phyloP scores from a whole-genome alignment of 2,113 vertebrate species.

The Aleadryas rufinucha region DNA sequence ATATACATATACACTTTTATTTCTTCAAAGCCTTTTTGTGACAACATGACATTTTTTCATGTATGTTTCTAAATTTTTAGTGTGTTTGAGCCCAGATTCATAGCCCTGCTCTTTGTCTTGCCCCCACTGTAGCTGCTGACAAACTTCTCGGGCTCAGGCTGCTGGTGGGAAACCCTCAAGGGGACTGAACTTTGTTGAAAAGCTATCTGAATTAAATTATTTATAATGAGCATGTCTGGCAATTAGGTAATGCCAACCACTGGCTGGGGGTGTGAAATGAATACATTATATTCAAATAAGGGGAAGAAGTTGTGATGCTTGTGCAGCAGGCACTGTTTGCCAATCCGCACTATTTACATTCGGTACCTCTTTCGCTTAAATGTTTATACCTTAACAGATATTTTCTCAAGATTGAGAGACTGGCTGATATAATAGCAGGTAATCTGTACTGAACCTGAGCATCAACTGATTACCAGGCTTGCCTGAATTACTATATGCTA shows the following conservation, averaged over 20 bases:
- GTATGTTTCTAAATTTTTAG: neutral
- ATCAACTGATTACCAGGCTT: conserved; percentile 33
- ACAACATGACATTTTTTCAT: neutral
- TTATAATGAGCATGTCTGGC: neutral
- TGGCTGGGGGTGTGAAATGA: neutral
- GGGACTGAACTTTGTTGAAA: neutral
- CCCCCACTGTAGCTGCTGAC: neutral
- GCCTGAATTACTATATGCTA: conserved; percentile 64
- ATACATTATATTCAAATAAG: neutral
- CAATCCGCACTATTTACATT: neutral
- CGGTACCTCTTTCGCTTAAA: neutral
- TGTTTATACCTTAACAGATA: conserved; percentile 52
- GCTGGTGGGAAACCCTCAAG: neutral
- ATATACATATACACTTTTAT: neutral
- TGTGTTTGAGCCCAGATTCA: neutral
- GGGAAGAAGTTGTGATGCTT: neutral
- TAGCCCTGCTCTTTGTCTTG: neutral
- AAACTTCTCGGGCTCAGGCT: neutral
- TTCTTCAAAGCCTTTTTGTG: neutral
- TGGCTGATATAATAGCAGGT: conserved; percentile 32
- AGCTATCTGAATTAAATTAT: conserved; percentile 21
- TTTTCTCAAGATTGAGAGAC: conserved; percentile 40
- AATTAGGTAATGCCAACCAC: neutral
- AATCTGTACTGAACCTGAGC: conserved; percentile 29
- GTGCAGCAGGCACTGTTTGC: neutral